Evolutionary conservation across 2,888 invertebrate genomes (phyloP), one percentile per base, ranked within the genome.

Genomic region (Toxonevra muliebris): DNA sequence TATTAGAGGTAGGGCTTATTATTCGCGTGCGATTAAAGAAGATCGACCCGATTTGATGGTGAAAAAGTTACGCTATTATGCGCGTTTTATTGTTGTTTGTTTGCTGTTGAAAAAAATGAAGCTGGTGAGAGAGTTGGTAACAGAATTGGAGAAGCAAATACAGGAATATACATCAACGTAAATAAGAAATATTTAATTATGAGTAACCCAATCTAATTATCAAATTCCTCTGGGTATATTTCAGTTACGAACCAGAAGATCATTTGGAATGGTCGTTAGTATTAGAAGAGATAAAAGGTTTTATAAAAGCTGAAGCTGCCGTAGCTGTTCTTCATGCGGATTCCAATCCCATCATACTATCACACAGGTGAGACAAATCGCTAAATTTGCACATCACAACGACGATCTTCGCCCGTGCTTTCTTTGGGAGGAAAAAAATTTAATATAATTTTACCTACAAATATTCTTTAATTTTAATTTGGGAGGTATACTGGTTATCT

Each of bases 1-100:
- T 15, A 98, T 98, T 77, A 88, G 97, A 76, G 94, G 95, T 71
- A 88, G 98, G 77, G 94, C 94, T 19, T 98, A 98, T 85, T 98
- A 97, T 85, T 96, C 96, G 64, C 90, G 95, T 80, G 96, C 96
- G 0, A 92, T 92, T 73, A 95, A 96, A 84, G 97, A 97, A 86
- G 96, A 96, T 85, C 92, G 95, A 71, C 93, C 96, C 75, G 97
- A 98, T 84, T 86, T 98, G 72, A 97, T 98, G 95, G 96, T 98
- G 73, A 98, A 98, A 86, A 98, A 98, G 85, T 87, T 98, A 65
- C 87, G 93, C 69, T 98, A 97, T 84, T 98, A 97, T 86, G 97
- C 97, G 20, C 89, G 98, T 72, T 98, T 97, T 86, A 97, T 98
- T 81, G 96, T 97, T 65, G 97, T 98, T 48, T 96, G 97, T 86